A percentile compares a stretch with the other conserved stretches of the same genome.
These are phyloP conservation scores for Eleginops maclovinus DNA, from an alignment of 2,113 vertebrate species.

Conservation along the genomic window DNA sequence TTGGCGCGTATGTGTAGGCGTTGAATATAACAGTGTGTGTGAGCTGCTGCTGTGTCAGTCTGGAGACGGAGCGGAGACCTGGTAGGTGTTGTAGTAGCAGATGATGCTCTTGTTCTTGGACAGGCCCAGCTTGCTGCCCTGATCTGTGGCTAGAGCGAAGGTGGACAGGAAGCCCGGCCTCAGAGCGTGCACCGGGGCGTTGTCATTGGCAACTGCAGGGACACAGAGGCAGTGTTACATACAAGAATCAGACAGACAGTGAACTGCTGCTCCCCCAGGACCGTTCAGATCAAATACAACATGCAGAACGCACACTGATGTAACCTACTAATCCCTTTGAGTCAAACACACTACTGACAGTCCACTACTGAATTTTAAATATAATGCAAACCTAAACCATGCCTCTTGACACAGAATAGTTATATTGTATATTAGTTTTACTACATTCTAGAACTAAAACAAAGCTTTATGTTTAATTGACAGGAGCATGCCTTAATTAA, in stretches of 20 bases:
- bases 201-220: constrained; percentile 94
- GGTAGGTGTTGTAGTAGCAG: constrained; percentile 98
- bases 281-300: not conserved
- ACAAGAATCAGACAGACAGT: not conserved
- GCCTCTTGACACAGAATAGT: no score
- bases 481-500: no score
- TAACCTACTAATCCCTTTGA: not conserved
- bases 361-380: no score
- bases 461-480: no score
- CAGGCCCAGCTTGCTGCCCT: constrained; percentile 97
- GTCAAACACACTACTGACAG: not conserved
- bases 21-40: no score
- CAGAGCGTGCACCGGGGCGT: constrained; percentile 94
- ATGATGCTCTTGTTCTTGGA: constrained; percentile 99
- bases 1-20: no score
- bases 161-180: constrained; percentile 96
- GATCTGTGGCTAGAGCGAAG: constrained; percentile 96
- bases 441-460: no score
- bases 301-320: not conserved
- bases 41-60: no score
- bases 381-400: no score
- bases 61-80: constrained; percentile 80
- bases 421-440: no score
- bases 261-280: not conserved
- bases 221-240: not conserved